Evolutionary conservation across 1,140 invertebrate genomes (phyloP).

Genomic region (Bombyx mandarina): DNA sequence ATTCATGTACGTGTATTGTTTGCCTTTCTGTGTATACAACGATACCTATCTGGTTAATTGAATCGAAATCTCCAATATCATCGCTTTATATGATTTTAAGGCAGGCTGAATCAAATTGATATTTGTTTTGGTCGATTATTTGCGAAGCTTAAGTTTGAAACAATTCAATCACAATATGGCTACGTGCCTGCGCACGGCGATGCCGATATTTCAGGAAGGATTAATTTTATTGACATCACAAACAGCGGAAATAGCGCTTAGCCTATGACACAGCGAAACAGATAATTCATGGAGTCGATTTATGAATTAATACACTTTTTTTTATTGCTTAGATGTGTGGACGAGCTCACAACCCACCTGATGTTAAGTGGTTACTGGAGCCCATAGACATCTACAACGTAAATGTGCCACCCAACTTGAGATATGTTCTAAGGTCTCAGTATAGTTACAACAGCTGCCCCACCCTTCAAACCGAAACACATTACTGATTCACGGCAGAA

Average conservation of each 20-base stretch:
- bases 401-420: too few relatives aligned
- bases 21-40: background rate
- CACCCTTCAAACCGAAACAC: too few relatives aligned
- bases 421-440: too few relatives aligned
- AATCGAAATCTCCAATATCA: conserved; percentile 17
- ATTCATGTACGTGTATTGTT: conserved; percentile 2
- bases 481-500: too few relatives aligned
- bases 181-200: conserved; percentile 22
- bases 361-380: too few relatives aligned
- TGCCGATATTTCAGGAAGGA: conserved; percentile 38
- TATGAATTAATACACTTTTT: too few relatives aligned
- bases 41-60: conserved; percentile 15
- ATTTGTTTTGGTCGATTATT: conserved; percentile 43
- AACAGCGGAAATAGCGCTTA: conserved; percentile 30
- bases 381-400: too few relatives aligned
- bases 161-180: conserved; percentile 57
- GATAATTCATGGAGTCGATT: conserved; percentile 8
- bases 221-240: conserved; percentile 54
- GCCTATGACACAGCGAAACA: conserved; percentile 27
- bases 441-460: too few relatives aligned
- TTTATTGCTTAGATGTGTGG: too few relatives aligned
- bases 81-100: conserved; percentile 17
- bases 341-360: too few relatives aligned
- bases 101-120: conserved; percentile 29
- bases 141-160: conserved; percentile 48